Base-by-base conservation (phyloP, 2,797 vertebrate genomes). In the Argentina silus region DNA sequence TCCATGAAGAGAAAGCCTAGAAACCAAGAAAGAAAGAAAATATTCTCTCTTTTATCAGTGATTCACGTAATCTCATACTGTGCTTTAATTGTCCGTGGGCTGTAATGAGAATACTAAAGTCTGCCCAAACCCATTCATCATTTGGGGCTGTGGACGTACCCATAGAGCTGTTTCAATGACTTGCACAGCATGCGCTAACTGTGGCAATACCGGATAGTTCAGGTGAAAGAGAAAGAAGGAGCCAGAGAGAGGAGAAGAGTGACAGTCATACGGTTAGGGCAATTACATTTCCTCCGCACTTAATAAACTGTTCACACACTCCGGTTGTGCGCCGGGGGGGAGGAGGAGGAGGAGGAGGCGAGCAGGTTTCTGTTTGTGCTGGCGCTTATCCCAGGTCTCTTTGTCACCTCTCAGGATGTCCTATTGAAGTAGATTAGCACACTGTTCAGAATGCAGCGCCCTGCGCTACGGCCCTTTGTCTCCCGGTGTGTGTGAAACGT, bases 91-190 rank as follows among this genome's bases (percentile, higher is more conserved):
- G 73, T 14, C 75, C 59, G 0, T 11, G 66, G 57, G 55, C 23
- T 69, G 81, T 70, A 76, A 76, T 56, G 60, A 67, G 84, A 91
- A 89, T 87, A 86, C 84, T 86, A 82, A 89, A 79, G 71, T 57
- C 56, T 78, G 50, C 76, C 75, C 73, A 75, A 69, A 77, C 67
- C 75, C 82, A 62, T 84, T 77, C 78, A 81, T 86, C 80, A 83
- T 81, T 78, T 59, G 45, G 74, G 63, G 63, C 63, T 78, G 78
- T 60, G 82, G 76, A 80, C 36, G 83, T 88, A 79, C 72, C 84
- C 82, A 79, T 72, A 73, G 82, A 63, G 84, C 77, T 77, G 83
- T 81, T 81, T 89, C 85, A 62, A 76, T 64, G 74, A 80, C 84
- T 80, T 74, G 55, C 65, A 12, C 70, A 75, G 69, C 81, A 48